Base-by-base conservation (phyloP, 2,797 vertebrate species). In the Eospalax fontanierii region DNA sequence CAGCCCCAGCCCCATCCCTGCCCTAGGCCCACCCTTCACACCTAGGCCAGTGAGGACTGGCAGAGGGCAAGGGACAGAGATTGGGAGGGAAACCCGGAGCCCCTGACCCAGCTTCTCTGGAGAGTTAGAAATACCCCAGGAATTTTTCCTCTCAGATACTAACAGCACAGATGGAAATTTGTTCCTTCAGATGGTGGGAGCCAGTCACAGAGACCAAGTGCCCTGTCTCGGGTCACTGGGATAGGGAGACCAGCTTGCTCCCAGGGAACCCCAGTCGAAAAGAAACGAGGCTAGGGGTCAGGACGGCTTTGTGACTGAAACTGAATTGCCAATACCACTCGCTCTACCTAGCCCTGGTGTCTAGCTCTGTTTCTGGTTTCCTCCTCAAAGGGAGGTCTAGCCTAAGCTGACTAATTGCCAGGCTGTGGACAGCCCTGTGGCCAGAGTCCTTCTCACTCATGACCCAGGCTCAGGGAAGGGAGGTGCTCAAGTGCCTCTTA, bases 331-430 rank as follows among this genome's bases (percentile, higher is more conserved):
- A 40, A 9, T 5, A 26, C 22, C 22, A 0, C 43, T 70, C 22
- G 24, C 33, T n/a, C 9, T 26, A 2, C 19, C 4, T 0, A 40
- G 15, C 50, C 43, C 30, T 40, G 80, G 80, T 9, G 54, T 68
- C 65, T 38, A 74, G 50, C 61, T 43, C 75, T 18, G 9, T 6
- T 6, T 0, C 43, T 0, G 35, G 38, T 50, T 85, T 82, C 35
- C 84, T 73, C 59, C 57, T 28, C 57, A 85, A 15, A 1, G 43
- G 14, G 83, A 26, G 38, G 24, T 22, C 79, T 50, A 80, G 57
- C 79, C 90, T 21, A 65, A 66, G 43, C 87, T 88, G 89, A 73
- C 90, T 78, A 86, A 63, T 63, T 30, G 43, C 15, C 24, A 61
- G 50, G 83, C 50, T 76, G 38, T 93, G 70, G 40, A 76, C 6